A percentile compares a stretch with the other conserved stretches of the same genome.
Evolutionary conservation across 2,797 vertebrate genomes (phyloP).

Genomic region (Epinephelus malabaricus): DNA sequence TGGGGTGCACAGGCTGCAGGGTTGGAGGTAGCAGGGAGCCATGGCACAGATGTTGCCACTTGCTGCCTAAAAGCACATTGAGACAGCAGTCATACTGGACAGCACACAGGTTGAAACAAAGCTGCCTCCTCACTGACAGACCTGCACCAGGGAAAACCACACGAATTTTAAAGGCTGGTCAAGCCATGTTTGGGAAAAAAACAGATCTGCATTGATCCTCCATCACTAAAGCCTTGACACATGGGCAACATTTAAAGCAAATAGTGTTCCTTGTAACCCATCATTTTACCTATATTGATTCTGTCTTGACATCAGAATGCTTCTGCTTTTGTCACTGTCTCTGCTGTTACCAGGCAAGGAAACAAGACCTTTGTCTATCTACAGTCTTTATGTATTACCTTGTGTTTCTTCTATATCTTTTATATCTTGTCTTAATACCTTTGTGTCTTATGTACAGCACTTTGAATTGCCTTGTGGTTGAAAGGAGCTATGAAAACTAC

Average conservation of each 20-base stretch:
- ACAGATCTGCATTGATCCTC: constrained; percentile 51
- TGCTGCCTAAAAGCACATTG: too few relatives aligned
- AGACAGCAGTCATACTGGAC: not conserved
- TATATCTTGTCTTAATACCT: too few relatives aligned
- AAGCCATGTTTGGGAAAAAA: too few relatives aligned
- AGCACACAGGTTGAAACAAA: not conserved
- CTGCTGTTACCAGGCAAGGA: constrained; percentile 18
- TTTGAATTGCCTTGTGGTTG: too few relatives aligned
- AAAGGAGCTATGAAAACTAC: too few relatives aligned
- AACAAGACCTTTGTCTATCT: not conserved
- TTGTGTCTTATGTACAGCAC: too few relatives aligned
- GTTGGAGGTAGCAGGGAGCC: too few relatives aligned
- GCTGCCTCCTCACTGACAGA: not conserved
- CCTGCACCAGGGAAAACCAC: not conserved
- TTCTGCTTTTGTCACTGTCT: constrained; percentile 18
- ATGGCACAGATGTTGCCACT: too few relatives aligned
- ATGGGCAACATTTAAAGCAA: constrained; percentile 46
- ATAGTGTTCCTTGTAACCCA: constrained; percentile 37
- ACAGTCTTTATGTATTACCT: too few relatives aligned
- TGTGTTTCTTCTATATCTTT: too few relatives aligned
- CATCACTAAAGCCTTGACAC: constrained; percentile 45
- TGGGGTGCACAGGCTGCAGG: too few relatives aligned
- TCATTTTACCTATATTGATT: constrained; percentile 59
- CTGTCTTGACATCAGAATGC: constrained; percentile 46
- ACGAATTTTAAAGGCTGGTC: not conserved